These are phyloP conservation scores for Eulemur rufifrons DNA, from an alignment of 2,113 vertebrate species.

Conservation along the genomic window DNA sequence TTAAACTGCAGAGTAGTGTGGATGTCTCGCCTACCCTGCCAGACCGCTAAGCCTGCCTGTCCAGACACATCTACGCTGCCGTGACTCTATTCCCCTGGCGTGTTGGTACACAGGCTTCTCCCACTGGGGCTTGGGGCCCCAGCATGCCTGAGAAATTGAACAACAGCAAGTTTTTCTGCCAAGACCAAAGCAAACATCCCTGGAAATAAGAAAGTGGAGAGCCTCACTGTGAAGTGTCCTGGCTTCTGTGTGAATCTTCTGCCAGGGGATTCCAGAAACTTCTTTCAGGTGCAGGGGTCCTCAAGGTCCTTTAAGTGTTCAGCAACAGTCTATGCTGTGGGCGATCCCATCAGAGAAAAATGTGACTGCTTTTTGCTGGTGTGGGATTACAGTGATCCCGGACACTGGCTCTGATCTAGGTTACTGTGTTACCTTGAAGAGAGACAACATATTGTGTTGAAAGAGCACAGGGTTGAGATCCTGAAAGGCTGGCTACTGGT, in stretches of 20 bases:
- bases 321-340: not conserved
- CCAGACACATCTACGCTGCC: conserved; percentile 53
- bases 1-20: not conserved
- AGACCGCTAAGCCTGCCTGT: conserved; percentile 64
- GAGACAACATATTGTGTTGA: not conserved
- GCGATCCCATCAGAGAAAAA: not conserved
- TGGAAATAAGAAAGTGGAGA: not conserved
- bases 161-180: conserved; percentile 41
- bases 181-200: conserved; percentile 32
- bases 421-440: conserved; percentile 33
- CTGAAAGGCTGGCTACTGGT: not conserved
- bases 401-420: not conserved
- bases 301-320: not conserved
- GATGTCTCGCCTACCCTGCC: conserved; percentile 35
- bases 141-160: conserved; percentile 42
- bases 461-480: not conserved
- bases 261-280: conserved; percentile 17
- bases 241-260: conserved; percentile 28
- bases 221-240: not conserved
- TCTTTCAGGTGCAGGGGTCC: not conserved
- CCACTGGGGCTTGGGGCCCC: not conserved
- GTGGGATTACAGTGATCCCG: not conserved
- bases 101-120: conserved; percentile 52
- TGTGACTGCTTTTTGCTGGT: not conserved
- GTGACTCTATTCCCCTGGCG: conserved; percentile 34